Conservation (phyloP, 2,888 invertebrate genomes). For the Lacanobia wlatinum region DNA sequence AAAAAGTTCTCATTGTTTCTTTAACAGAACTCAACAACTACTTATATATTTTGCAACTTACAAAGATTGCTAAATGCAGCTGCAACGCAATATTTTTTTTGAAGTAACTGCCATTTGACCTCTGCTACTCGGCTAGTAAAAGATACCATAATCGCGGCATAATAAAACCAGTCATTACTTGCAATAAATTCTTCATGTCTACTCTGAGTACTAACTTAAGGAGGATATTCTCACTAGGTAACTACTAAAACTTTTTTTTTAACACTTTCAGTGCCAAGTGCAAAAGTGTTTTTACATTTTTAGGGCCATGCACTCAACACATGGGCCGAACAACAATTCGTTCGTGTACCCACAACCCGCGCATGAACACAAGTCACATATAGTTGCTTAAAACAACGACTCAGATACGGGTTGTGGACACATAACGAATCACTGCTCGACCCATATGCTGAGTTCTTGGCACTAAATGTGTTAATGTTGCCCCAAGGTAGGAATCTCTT, state of each 20-base stretch:
- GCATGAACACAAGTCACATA: too few relatives aligned
- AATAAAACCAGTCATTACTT: conserved; percentile 34
- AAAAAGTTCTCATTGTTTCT: neutral
- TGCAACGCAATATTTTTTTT: neutral
- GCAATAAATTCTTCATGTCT: conserved; percentile 20
- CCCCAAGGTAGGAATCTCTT: too few relatives aligned
- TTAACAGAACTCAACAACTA: neutral
- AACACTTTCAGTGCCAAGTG: too few relatives aligned
- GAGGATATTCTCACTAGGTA: neutral
- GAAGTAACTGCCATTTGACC: conserved; percentile 14
- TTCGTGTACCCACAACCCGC: too few relatives aligned
- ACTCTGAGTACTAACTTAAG: conserved; percentile 5
- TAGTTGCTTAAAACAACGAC: too few relatives aligned
- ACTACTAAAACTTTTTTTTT: neutral
- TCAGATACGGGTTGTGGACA: too few relatives aligned
- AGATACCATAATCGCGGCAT: conserved; percentile 15
- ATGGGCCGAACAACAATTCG: too few relatives aligned
- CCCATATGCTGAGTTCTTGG: too few relatives aligned
- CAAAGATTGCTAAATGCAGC: neutral
- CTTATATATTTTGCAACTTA: neutral
- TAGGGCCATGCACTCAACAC: too few relatives aligned
- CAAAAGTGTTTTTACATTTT: too few relatives aligned
- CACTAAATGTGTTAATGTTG: too few relatives aligned
- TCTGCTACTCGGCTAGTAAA: neutral
- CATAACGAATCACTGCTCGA: too few relatives aligned